Base-by-base conservation (phyloP, 1,140 invertebrate genomes). In the Grapholita molesta region DNA sequence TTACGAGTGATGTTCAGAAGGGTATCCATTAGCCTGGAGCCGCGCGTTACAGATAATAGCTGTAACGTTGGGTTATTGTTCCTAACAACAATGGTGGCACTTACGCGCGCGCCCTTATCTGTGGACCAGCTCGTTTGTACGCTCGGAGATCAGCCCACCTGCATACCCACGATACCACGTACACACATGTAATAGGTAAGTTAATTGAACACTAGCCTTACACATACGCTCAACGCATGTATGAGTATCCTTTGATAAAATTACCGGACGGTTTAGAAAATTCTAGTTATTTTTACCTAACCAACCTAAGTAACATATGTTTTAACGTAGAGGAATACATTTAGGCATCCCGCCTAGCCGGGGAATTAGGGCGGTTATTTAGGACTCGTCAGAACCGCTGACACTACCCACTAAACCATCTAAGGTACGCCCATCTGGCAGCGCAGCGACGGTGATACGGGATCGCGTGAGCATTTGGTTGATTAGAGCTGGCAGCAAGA, bases 91-190 rank as follows among this genome's bases (percentile, higher is more conserved):
- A 85, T 80, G 78, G 72, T 71, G 70, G 77, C 75, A 85, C 84
- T 86, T 84, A 86, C 78, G 76, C 28, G 69, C 70, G 68, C 70
- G 82, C 80, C 79, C 81, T 86, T 86, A 86, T 86, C 84, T 84
- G 74, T 79, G 79, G 79, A 78, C 80, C 79, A 80, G 77, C 71
- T 85, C 83, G 83, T 85, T 86, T 86, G 83, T 86, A 79, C 67
- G 52, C 23, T 9, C 68, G 72, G 53, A 74, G 71, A 73, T 74
- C 71, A 71, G 73, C 73, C 73, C 72, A 85, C 82, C 78, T 85
- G 75, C 71, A 76, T 70, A 69, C 67, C 64, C 55, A 67, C 68
- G 71, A 76, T 76, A 76, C 70, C 57, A 71, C n/a, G 64, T 66
- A 53, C 35, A 28, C 72, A 72, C 61, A 69, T 69, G 70, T 70